A percentile compares a stretch with the other conserved stretches of the same genome.
phyloP scores from a whole-genome alignment of 2,797 vertebrate genomes.

The Anguilla megastoma region DNA sequence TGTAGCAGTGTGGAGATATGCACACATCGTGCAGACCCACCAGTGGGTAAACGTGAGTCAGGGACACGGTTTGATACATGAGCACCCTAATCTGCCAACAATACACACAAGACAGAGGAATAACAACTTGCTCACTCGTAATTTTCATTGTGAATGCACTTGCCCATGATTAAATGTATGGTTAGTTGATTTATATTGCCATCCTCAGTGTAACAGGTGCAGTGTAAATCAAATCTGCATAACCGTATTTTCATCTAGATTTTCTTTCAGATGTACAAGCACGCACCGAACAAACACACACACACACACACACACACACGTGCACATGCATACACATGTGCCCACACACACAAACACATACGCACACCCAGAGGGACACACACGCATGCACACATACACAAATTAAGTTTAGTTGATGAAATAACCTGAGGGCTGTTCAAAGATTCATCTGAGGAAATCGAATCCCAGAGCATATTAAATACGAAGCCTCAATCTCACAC shows the following conservation, averaged over 20 bases:
- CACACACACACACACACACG: background rate
- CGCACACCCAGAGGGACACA: background rate
- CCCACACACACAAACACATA: constrained; percentile 1
- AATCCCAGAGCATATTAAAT: constrained; percentile 72
- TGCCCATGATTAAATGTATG: background rate
- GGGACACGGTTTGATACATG: background rate
- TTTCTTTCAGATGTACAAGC: background rate
- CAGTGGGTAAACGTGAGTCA: background rate
- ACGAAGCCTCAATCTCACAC: constrained; percentile 58
- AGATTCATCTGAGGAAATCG: constrained; percentile 55
- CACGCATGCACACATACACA: constrained; percentile 38
- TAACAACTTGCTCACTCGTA: background rate
- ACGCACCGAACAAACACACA: background rate
- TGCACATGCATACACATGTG: constrained; percentile 35
- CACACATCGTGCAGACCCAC: background rate
- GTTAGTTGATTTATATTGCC: background rate
- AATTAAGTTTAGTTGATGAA: constrained; percentile 46
- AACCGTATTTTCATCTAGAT: background rate
- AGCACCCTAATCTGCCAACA: background rate
- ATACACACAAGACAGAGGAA: background rate
- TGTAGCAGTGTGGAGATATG: background rate
- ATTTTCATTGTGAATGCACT: background rate
- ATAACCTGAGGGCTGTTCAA: constrained; percentile 25
- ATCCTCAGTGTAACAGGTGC: background rate
- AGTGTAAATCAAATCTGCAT: background rate